Evolutionary conservation across 2,888 invertebrate genomes (phyloP).

Genomic region (Rhyacophila evoluta): DNA sequence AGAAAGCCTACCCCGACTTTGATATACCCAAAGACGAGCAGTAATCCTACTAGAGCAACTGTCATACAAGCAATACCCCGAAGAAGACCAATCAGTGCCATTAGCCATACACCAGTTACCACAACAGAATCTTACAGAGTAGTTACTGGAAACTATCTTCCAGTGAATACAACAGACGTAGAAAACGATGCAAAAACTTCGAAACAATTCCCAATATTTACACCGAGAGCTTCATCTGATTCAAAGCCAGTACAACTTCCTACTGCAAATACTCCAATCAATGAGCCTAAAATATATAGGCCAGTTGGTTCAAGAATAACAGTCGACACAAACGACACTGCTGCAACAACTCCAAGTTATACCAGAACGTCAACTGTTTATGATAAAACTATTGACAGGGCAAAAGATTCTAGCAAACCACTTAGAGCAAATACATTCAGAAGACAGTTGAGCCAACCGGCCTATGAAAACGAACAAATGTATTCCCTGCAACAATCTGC

Average conservation of each 20-base stretch:
- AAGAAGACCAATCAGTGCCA: constrained; percentile 63
- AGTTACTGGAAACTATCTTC: constrained; percentile 58
- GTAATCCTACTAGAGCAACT: constrained; percentile 71
- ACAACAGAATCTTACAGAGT: constrained; percentile 59
- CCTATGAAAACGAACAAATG: constrained; percentile 70
- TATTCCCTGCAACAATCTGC: constrained; percentile 71
- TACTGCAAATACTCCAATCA: constrained; percentile 44
- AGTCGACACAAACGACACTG: constrained; percentile 31
- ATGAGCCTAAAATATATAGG: constrained; percentile 44
- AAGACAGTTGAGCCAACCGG: constrained; percentile 73
- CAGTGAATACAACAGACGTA: constrained; percentile 56
- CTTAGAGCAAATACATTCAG: constrained; percentile 72
- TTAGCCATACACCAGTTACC: constrained; percentile 61
- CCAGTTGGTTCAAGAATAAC: constrained; percentile 41
- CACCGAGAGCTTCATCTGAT: constrained; percentile 56
- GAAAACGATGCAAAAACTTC: constrained; percentile 25
- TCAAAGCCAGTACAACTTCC: constrained; percentile 58
- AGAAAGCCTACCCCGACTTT: constrained; percentile 68
- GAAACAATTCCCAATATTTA: constrained; percentile 52
- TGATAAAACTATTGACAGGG: constrained; percentile 66
- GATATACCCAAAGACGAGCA: constrained; percentile 69
- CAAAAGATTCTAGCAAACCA: constrained; percentile 61
- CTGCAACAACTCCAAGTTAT: constrained; percentile 61
- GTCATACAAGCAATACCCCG: constrained; percentile 77
- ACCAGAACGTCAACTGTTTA: constrained; percentile 69